Evolutionary conservation across 2,113 vertebrate species (phyloP), one percentile per base, ranked within the genome.

Genomic region (Ameiurus melas): DNA sequence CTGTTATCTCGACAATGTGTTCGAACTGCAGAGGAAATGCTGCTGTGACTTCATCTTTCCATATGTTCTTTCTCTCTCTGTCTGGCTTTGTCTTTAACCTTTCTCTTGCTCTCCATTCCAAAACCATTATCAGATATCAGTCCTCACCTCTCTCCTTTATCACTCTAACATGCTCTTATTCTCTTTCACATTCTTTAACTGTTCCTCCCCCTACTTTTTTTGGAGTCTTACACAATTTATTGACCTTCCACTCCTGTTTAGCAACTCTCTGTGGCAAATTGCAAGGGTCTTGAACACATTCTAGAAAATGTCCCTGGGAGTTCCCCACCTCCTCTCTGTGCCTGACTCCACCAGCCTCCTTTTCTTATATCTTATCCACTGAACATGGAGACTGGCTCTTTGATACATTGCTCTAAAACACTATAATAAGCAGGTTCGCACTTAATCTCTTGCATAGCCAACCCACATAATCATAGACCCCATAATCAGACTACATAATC

Each of bases 21-120:
- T 68, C n/a, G 51, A 25, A 30, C n/a, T 83, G 58, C 36, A 27
- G 80, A 88, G 88, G 88, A 89, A 91, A 90, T 84, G 64, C 30
- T 58, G 60, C 60, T 60, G 30, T 77, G 25, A 83, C 79, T 47
- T 53, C 64, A 33, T 62, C 62, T 57, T 84, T 84, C 60, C 80
- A 84, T 68, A 22, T 75, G 58, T 60, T 66, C 20, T 25, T 9
- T 68, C 39, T 43, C 1, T 81, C n/a, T 83, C n/a, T 80, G 22
- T n/a, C 36, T 47, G 60, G 9, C 22, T 62, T 60, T 83, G 9
- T 62, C 80, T 60, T 39, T 60, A 0, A 51, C 17, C 53, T n/a
- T 58, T 62, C 20, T 68, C 12, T 43, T 64, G 51, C 66, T 55
- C 81, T 55, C 27, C 25, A 10, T 81, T 87, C 55, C 30, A 20